These are phyloP conservation scores for Tragelaphus imberbis DNA, from an alignment of 2,113 vertebrate genomes.

Conservation along the genomic window DNA sequence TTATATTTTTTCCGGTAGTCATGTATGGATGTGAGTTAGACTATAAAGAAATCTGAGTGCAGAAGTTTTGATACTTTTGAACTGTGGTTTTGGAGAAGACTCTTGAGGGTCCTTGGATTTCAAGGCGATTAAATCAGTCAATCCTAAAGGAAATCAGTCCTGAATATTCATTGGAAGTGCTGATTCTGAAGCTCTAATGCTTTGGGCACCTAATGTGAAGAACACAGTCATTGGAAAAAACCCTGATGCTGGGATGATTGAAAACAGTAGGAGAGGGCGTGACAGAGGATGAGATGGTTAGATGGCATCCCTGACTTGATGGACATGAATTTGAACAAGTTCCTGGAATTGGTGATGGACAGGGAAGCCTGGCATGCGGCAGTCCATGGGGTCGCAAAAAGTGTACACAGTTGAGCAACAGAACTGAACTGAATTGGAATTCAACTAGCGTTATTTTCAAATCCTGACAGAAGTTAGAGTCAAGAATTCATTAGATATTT, in stretches of 20 bases:
- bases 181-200: neutral
- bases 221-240: neutral
- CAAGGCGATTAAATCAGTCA: neutral
- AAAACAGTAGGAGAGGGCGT: neutral
- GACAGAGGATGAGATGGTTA: neutral
- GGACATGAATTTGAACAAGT: neutral
- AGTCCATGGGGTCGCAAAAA: neutral
- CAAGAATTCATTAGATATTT: neutral
- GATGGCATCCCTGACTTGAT: neutral
- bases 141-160: neutral
- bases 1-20: fast-evolving
- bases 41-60: no score
- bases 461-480: neutral
- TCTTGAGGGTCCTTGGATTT: neutral
- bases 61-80: neutral
- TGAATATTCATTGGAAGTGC: neutral
- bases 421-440: neutral
- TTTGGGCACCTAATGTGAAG: neutral
- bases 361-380: neutral
- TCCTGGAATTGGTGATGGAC: neutral
- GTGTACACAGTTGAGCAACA: neutral
- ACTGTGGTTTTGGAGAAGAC: neutral
- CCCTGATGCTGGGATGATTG: neutral
- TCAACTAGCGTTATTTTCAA: neutral
- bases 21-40: neutral